Evolutionary conservation across 2,888 invertebrate genomes (phyloP), one percentile per base, ranked within the genome.

Genomic region (Alcis repandata): DNA sequence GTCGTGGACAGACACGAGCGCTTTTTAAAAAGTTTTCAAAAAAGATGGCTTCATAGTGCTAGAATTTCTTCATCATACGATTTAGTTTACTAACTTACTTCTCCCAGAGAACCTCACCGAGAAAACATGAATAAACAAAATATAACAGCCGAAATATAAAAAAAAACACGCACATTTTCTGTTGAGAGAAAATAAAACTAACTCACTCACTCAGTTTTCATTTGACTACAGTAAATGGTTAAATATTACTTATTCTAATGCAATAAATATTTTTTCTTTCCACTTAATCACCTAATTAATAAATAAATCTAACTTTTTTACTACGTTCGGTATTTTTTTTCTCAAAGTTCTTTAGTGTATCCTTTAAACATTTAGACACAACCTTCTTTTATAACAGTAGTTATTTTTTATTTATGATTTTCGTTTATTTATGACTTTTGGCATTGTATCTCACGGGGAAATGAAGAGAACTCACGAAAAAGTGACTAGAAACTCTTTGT

Each of bases 231-330:
- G 90, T 91, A 90, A 90, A 91, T 68, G 90, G 84, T 89, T 92
- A 89, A 75, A 91, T 89, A 87, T 88, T 74, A 79, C 89, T 88
- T 89, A 89, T 52, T 56, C 88, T 90, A 82, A 86, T 72, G 85
- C 88, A 91, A 92, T 93, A 93, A 93, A 93, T 93, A 93, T 92
- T 90, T 90, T 88, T 92, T 90, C 88, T 90, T 91, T 90, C 82
- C 84, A 80, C 89, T 89, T 91, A 87, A 67, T 75, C 59, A 69
- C 73, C 84, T 84, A 83, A 79, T 82, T 80, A 83, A 88, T 92
- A 91, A 91, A 92, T 92, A 92, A 88, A 89, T 91, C 90, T 91
- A 90, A 83, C 33, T 87, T 87, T 84, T 84, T 79, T 76, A 38
- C 86, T 89, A 87, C 83, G 73, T 83, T 87, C 85, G 83, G 85